Evolutionary conservation across 2,113 vertebrate genomes (phyloP).

Genomic region (Hydrolagus affinis): DNA sequence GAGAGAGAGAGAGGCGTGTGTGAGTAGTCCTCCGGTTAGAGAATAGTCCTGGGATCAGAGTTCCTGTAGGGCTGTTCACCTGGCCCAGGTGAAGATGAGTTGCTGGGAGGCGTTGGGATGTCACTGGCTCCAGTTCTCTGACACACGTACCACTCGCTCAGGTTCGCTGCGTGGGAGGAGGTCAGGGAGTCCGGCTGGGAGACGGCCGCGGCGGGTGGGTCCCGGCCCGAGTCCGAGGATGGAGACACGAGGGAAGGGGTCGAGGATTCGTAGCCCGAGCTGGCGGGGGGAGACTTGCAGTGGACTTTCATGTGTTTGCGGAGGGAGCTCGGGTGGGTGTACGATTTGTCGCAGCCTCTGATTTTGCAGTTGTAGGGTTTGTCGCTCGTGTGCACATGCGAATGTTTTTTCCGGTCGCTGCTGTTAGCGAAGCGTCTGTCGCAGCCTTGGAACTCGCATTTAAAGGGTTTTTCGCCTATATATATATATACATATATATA

Average conservation of each 20-base stretch:
- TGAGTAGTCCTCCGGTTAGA: constrained; percentile 39
- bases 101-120: constrained; percentile 56
- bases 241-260: constrained; percentile 81
- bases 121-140: constrained; percentile 68
- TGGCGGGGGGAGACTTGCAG: constrained; percentile 90
- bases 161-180: constrained; percentile 71
- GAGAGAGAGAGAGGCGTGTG: background rate
- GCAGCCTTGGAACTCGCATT: constrained; percentile 94
- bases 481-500: constrained; percentile 41
- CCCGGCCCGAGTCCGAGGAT: constrained; percentile 81
- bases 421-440: constrained; percentile 98
- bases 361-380: constrained; percentile 98
- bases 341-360: constrained; percentile 95
- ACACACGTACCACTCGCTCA: constrained; percentile 96
- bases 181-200: constrained; percentile 62
- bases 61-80: constrained; percentile 52
- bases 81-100: constrained; percentile 57
- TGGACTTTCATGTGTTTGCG: constrained; percentile 98
- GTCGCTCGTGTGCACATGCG: constrained; percentile 96
- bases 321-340: constrained; percentile 95
- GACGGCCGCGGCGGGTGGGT: constrained; percentile 59
- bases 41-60: constrained; percentile 52
- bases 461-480: constrained; percentile 94
- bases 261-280: constrained; percentile 87
- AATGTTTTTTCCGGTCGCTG: constrained; percentile 97